Evolutionary conservation across 1,140 invertebrate genomes (phyloP).

Genomic region (Ceratosolen fusciceps): DNA sequence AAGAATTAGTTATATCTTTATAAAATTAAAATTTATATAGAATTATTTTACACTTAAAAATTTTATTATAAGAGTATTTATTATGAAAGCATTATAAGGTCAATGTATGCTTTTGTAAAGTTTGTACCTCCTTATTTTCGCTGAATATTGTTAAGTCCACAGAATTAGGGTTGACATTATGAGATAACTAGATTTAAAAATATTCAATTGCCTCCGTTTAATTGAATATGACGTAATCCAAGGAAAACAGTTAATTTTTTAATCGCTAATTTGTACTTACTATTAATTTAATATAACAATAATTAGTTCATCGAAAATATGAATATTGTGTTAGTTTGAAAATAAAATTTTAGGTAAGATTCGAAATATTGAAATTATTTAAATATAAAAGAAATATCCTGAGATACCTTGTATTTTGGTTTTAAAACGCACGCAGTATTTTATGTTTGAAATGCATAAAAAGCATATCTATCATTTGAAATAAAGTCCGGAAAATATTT

Average conservation of each 20-base stretch:
- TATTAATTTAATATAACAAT: background rate
- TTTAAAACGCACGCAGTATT: too few species aligned
- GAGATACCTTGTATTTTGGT: too few species aligned
- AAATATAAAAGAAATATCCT: too few species aligned
- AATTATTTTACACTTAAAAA: background rate
- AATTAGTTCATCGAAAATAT: constrained; percentile 17
- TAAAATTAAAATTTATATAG: too few species aligned
- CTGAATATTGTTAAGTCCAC: background rate
- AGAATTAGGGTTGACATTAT: background rate
- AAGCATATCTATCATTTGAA: too few species aligned
- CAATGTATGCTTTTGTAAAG: background rate
- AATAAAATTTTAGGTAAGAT: too few species aligned
- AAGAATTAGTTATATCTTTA: too few species aligned
- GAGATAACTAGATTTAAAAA: background rate
- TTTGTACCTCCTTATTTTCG: background rate
- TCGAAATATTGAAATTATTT: too few species aligned
- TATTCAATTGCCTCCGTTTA: constrained; percentile 45
- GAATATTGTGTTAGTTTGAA: background rate
- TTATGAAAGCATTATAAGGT: background rate
- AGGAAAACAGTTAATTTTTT: constrained; percentile 34
- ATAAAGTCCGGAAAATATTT: too few species aligned
- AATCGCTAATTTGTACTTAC: constrained; percentile 39
- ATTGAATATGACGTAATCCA: constrained; percentile 1
- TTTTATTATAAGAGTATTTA: background rate
- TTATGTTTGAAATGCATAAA: background rate